Evolutionary conservation across 2,797 vertebrate species (phyloP).

Genomic region (Threskiornis aethiopicus): DNA sequence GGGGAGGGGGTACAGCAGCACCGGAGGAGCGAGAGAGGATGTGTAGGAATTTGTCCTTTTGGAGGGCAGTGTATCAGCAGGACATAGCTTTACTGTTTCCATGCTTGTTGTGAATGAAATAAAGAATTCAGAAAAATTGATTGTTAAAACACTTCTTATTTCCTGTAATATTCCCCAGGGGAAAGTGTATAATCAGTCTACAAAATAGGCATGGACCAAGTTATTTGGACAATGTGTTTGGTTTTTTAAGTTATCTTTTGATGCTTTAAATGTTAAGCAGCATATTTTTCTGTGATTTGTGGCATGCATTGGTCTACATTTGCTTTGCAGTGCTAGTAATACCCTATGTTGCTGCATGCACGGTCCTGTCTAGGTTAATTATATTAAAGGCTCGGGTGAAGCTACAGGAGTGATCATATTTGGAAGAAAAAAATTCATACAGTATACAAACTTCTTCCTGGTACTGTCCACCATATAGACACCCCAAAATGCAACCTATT

Average conservation of each 20-base stretch:
- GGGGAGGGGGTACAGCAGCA: background rate
- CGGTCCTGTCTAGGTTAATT: background rate
- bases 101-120: background rate
- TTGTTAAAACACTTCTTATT: background rate
- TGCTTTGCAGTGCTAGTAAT: background rate
- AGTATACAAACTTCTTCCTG: background rate
- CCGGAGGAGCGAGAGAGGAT: accelerated
- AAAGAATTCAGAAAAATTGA: background rate
- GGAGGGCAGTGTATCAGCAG: background rate
- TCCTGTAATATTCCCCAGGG: background rate
- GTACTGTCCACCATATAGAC: background rate
- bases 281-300: background rate
- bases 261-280: background rate
- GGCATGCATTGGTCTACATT: accelerated
- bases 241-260: background rate
- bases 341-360: accelerated
- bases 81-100: background rate
- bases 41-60: background rate
- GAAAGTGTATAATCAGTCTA: background rate
- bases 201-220: background rate
- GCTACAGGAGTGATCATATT: background rate
- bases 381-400: background rate
- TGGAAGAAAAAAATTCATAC: background rate
- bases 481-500: background rate
- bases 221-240: background rate